Conservation (phyloP, 2,888 invertebrate species). For the Melanostoma mellinum region DNA sequence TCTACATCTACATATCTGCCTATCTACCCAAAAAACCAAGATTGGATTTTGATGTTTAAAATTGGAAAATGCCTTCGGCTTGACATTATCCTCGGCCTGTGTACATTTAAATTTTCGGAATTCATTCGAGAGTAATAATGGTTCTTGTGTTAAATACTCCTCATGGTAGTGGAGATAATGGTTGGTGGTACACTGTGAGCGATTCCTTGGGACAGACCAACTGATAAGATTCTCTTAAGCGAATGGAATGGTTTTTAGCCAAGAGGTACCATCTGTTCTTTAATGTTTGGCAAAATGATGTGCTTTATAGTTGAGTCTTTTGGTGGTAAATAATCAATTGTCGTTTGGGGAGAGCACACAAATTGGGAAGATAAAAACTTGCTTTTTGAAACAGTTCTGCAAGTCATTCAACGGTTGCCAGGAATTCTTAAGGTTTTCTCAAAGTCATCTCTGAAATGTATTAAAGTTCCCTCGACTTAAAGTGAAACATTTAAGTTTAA, state of each 20-base stretch:
- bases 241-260: slow-evolving; percentile 58
- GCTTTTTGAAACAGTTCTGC: neutral
- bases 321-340: slow-evolving; percentile 64
- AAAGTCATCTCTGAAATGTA: too few relatives aligned
- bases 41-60: slow-evolving; percentile 73
- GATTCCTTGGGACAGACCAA: slow-evolving; percentile 43
- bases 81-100: slow-evolving; percentile 72
- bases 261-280: slow-evolving; percentile 61
- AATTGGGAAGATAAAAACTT: slow-evolving; percentile 45
- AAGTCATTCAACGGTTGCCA: too few relatives aligned
- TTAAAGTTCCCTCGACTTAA: too few relatives aligned
- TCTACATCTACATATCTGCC: slow-evolving; percentile 6
- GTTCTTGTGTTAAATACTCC: slow-evolving; percentile 58
- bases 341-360: slow-evolving; percentile 37
- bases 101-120: slow-evolving; percentile 68
- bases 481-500: too few relatives aligned
- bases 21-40: slow-evolving; percentile 57
- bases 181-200: slow-evolving; percentile 9
- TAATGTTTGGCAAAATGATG: slow-evolving; percentile 58
- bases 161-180: slow-evolving; percentile 35
- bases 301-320: slow-evolving; percentile 60
- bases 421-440: too few relatives aligned
- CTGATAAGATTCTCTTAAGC: slow-evolving; percentile 57
- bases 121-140: slow-evolving; percentile 67
- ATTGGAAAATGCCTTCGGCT: slow-evolving; percentile 71